A percentile compares a stretch with the other conserved stretches of the same genome.
Conservation (phyloP, 1,140 invertebrate genomes). For the Archivesica marissinica region DNA sequence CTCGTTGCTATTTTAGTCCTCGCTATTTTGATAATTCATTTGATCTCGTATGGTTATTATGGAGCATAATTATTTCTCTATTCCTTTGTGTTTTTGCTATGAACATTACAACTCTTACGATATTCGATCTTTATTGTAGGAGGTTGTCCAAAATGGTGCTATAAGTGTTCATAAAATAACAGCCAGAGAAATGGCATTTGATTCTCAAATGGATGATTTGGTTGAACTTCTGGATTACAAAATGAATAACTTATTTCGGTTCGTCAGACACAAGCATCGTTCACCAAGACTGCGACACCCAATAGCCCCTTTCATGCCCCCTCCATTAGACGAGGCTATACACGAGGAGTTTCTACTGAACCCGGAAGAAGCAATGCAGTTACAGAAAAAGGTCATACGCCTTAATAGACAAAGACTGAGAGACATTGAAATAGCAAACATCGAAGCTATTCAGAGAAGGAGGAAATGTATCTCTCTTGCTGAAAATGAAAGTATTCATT, state of each 20-base stretch:
- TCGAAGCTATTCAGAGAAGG: constrained; percentile 1
- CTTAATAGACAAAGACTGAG: not conserved
- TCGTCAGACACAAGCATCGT: constrained; percentile 66
- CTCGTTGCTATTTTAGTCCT: too few species aligned
- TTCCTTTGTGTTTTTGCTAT: too few species aligned
- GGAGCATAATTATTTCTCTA: too few species aligned
- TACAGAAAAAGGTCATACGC: not conserved
- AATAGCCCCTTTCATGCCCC: constrained; percentile 39
- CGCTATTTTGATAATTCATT: too few species aligned
- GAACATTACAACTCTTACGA: too few species aligned
- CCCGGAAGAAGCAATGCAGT: constrained; percentile 1
- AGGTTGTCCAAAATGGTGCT: constrained; percentile 29
- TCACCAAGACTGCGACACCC: constrained; percentile 59
- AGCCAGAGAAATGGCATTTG: constrained; percentile 80
- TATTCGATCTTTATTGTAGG: constrained; percentile 51
- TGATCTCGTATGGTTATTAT: too few species aligned
- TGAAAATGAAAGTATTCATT: constrained; percentile 10
- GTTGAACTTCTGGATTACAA: constrained; percentile 79
- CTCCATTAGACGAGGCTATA: constrained; percentile 30
- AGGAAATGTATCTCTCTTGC: not conserved
- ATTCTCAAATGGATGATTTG: constrained; percentile 71
- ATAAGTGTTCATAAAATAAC: constrained; percentile 68
- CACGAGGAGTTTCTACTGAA: constrained; percentile 15
- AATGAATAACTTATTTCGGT: constrained; percentile 70
- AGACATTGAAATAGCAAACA: constrained; percentile 9